Evolutionary conservation across 2,888 invertebrate genomes (phyloP), one percentile per base, ranked within the genome.

Genomic region (Sesamia inferens): DNA sequence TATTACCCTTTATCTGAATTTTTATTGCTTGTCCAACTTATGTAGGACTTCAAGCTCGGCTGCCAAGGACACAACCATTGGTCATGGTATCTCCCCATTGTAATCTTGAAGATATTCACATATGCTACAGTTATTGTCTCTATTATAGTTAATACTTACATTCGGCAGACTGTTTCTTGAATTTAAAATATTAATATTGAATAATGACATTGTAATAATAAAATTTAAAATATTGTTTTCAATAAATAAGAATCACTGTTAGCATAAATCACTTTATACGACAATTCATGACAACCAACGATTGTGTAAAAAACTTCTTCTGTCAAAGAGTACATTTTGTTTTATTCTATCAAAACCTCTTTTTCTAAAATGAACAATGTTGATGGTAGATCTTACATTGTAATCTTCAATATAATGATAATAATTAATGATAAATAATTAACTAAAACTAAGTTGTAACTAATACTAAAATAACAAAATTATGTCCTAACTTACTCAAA

Each of bases 101-200:
- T 54, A 51, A n/a, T 54, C 5, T n/a, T 14, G 8, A 31, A 31
- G 24, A 48, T 31, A 31, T 19, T 64, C 1, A n/a, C 0, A n/a
- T 64, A 19, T n/a, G n/a, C 2, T 64, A 31, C 13, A 51, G 19
- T 8, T 31, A 8, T 54, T 54, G 10, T n/a, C 39, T 54, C 31
- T n/a, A 55, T 54, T 51, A n/a, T 4, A 22, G 16, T 57, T 39
- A 16, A 44, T 63, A 84, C 88, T 86, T 85, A 89, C 89, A 67
- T 85, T 85, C 24, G 78, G 76, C 24, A 82, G 47, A 75, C 76
- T 68, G 39, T 71, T 77, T 72, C 74, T 87, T 22, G 85, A 78
- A 78, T 77, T 86, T 54, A 83, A 82, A 83, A 87, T 80, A 48
- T 76, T 69, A 59, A 72, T 68, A 47, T 77, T 67, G 42, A 81